Conservation (phyloP, 2,888 invertebrate genomes). For the Zaprionus obscuricornis region DNA sequence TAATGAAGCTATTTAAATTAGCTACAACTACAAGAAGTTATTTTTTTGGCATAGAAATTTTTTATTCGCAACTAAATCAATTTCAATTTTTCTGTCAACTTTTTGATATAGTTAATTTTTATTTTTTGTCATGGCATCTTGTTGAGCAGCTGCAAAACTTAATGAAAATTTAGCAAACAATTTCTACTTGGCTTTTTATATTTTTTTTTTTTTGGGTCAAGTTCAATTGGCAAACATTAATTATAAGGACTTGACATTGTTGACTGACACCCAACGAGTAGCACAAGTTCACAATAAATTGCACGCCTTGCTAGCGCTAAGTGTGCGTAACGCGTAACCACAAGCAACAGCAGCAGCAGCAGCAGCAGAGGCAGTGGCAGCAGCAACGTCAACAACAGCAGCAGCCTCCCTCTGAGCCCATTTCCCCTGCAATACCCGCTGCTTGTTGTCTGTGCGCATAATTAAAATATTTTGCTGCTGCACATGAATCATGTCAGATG, state of each 20-base stretch:
- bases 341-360: background rate
- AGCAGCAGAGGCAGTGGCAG: too few relatives aligned
- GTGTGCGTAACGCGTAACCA: conserved; percentile 38
- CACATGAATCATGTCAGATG: conserved; percentile 56
- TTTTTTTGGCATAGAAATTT: too few relatives aligned
- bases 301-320: conserved; percentile 45
- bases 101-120: too few relatives aligned
- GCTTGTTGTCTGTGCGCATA: conserved; percentile 28
- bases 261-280: conserved; percentile 19
- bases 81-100: too few relatives aligned
- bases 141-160: conserved; percentile 40
- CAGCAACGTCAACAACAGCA: too few relatives aligned
- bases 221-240: conserved; percentile 72
- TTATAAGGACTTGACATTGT: conserved; percentile 70
- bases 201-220: conserved; percentile 63
- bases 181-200: too few relatives aligned
- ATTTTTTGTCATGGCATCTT: too few relatives aligned
- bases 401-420: background rate
- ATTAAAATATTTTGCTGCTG: conserved; percentile 55
- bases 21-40: too few relatives aligned
- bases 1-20: too few relatives aligned
- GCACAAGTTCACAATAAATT: conserved; percentile 61
- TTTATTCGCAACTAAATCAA: too few relatives aligned
- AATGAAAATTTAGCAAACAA: conserved; percentile 16
- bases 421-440: background rate